phyloP scores from a whole-genome alignment of 2,888 invertebrate genomes.

The Drosophila peninsularis region DNA sequence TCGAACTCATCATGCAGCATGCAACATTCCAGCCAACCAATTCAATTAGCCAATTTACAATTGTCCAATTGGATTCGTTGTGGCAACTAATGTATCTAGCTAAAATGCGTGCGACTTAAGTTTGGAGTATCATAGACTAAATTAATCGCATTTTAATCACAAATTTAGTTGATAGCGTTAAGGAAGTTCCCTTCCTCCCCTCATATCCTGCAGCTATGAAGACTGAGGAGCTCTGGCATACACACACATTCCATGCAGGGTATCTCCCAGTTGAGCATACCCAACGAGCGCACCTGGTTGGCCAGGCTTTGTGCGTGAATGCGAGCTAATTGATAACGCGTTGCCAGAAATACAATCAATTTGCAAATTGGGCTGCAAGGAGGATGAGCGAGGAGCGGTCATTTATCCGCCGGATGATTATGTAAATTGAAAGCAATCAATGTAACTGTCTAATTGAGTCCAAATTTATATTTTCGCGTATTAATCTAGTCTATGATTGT shows the following conservation, averaged over 20 bases:
- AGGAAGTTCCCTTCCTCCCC: too few relatives aligned
- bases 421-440: not conserved
- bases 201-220: too few relatives aligned
- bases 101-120: constrained; percentile 30
- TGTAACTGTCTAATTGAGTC: not conserved
- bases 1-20: constrained; percentile 47
- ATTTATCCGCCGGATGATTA: not conserved
- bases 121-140: constrained; percentile 22
- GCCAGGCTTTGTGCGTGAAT: not conserved
- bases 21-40: constrained; percentile 31
- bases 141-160: too few relatives aligned
- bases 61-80: constrained; percentile 3
- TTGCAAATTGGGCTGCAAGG: not conserved
- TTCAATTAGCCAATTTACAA: not conserved
- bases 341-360: not conserved
- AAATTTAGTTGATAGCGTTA: too few relatives aligned
- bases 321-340: constrained; percentile 2
- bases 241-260: not conserved
- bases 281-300: not conserved
- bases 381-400: not conserved
- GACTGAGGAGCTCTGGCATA: not conserved
- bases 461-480: not conserved
- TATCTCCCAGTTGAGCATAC: not conserved
- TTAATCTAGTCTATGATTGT: constrained; percentile 25
- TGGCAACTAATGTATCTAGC: constrained; percentile 8